phyloP scores from a whole-genome alignment of 2,888 invertebrate species.

The Acronicta psi region DNA sequence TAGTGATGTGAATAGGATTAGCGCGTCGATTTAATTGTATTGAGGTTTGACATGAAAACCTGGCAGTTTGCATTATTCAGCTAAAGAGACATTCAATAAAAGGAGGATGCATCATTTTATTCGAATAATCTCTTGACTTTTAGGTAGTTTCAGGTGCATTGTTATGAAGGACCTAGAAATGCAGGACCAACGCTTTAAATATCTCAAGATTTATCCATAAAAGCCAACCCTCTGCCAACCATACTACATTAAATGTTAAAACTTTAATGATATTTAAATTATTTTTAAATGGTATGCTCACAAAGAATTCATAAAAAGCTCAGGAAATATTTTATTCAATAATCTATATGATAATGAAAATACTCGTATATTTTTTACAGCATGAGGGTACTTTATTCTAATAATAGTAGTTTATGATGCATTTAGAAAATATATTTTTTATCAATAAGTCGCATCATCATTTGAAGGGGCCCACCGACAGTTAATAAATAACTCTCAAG shows the following conservation, averaged over 20 bases:
- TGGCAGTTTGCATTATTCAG: constrained; percentile 12
- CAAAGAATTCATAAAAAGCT: neutral
- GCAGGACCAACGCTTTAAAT: too few species aligned
- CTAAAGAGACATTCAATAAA: constrained; percentile 9
- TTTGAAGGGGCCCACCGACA: constrained; percentile 64
- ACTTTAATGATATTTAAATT: too few species aligned
- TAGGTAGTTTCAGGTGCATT: too few species aligned
- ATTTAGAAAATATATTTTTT: constrained; percentile 74
- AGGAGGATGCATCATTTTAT: too few species aligned
- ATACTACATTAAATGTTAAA: too few species aligned
- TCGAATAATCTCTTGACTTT: too few species aligned
- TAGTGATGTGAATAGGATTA: constrained; percentile 62
- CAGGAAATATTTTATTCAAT: constrained; percentile 20
- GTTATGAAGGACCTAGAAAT: too few species aligned
- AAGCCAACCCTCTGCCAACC: too few species aligned
- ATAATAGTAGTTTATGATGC: constrained; percentile 69
- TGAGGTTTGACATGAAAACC: constrained; percentile 72
- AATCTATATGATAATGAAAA: constrained; percentile 33
- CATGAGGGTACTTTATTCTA: constrained; percentile 80
- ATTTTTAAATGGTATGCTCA: too few species aligned
- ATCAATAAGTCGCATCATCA: constrained; percentile 71
- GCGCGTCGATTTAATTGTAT: constrained; percentile 74
- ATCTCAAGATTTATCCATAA: too few species aligned
- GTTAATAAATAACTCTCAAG: constrained; percentile 75
- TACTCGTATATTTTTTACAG: constrained; percentile 58